Base-by-base conservation (phyloP, 2,888 invertebrate genomes). In the Lycophotia porphyrea region DNA sequence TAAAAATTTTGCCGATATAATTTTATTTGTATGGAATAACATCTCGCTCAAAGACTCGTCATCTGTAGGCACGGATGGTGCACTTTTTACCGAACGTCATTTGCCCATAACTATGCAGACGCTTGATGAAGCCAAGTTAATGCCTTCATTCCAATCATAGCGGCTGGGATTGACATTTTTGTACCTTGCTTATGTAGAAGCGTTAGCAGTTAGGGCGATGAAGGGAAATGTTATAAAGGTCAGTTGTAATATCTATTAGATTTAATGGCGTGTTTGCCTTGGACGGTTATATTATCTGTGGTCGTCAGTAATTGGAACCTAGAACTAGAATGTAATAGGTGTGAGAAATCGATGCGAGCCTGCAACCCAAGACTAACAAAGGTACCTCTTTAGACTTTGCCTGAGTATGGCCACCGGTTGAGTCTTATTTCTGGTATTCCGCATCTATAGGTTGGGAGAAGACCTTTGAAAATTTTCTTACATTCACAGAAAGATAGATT, bases 31-130 rank as follows among this genome's bases (percentile, higher is more conserved):
- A 74, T 74, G 69, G 36, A 81, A 49, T 5, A 44, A 34, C 60
- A 9, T 44, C 15, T 24, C 9, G 9, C 2, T n/a, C 9, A 61
- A 58, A 58, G 7, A 61, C 18, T 42, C n/a, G 15, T 42, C 18
- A 70, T 69, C n/a, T 31, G 15, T 67, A 84, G 80, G 55, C 64
- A 80, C 78, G 61, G 76, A 73, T 71, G 49, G 58, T 27, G 24
- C 61, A 69, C 67, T 89, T 90, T 89, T 90, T 90, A 82, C 77
- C 2, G 5, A 9, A 52, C 34, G 79, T 88, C 87, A 89, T 90
- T 89, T 90, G 84, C 87, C 75, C 84, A 84, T 60, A 60, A 34
- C 71, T 76, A 67, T 61, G 67, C 34, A 31, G 75, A 65, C 49
- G 60, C 52, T 81, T 87, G 85, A 88, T 88, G 87, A 83, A 76